phyloP scores from a whole-genome alignment of 2,113 vertebrate genomes.

The Oryzias woworae region DNA sequence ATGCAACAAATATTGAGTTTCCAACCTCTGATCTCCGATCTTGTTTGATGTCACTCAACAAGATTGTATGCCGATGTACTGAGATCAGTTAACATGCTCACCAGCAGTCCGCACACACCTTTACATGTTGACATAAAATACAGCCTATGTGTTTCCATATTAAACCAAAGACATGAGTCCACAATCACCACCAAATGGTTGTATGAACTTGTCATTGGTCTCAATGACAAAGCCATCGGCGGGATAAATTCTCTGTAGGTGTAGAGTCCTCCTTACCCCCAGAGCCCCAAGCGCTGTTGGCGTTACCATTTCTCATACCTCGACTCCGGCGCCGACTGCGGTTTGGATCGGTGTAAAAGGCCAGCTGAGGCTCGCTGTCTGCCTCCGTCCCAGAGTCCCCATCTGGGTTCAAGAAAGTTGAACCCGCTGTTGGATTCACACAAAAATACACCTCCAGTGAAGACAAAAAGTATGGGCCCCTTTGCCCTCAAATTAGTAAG shows the following conservation, averaged over 20 bases:
- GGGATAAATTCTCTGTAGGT: conserved; percentile 55
- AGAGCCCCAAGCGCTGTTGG: conserved; percentile 81
- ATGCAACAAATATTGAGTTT: conserved; percentile 15
- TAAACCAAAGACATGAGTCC: conserved; percentile 29
- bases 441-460: conserved; percentile 45
- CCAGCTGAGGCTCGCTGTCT: conserved; percentile 96
- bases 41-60: conserved; percentile 50
- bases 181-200: conserved; percentile 1
- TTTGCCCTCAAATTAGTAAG: too few relatives aligned
- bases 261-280: conserved; percentile 80
- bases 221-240: conserved; percentile 43
- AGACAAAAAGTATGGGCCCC: conserved; percentile 11
- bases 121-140: neutral
- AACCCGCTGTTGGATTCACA: conserved; percentile 86
- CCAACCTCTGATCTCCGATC: conserved; percentile 47
- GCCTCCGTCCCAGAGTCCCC: conserved; percentile 95
- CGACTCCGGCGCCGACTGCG: conserved; percentile 92
- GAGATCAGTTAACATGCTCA: conserved; percentile 65
- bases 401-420: conserved; percentile 95
- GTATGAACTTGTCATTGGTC: conserved; percentile 53
- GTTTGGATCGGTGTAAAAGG: conserved; percentile 97
- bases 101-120: conserved; percentile 35
- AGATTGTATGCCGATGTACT: conserved; percentile 43
- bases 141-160: neutral
- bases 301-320: conserved; percentile 85